phyloP scores from a whole-genome alignment of 2,797 vertebrate genomes.

The Hippopotamyrus pictus region DNA sequence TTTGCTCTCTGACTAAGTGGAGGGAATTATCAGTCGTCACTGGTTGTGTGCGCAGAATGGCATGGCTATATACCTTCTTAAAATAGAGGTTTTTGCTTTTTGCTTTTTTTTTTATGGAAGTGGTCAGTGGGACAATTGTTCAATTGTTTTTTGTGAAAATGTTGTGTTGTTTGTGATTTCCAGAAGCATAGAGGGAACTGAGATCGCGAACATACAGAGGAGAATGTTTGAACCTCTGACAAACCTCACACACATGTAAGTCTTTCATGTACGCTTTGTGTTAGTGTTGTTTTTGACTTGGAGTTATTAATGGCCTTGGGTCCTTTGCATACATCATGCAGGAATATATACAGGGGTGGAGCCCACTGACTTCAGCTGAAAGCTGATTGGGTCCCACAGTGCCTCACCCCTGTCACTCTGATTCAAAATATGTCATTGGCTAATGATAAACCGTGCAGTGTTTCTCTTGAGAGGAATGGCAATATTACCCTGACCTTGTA shows the following conservation, averaged over 20 bases:
- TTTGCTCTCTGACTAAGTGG: background rate
- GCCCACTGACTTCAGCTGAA: background rate
- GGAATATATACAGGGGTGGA: background rate
- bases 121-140: background rate
- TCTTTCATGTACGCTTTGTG: background rate
- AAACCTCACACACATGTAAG: constrained; percentile 94
- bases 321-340: background rate
- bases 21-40: background rate
- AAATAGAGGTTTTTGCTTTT: background rate
- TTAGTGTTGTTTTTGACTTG: background rate
- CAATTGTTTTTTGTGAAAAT: too few species aligned
- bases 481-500: background rate
- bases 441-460: background rate
- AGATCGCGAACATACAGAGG: constrained; percentile 85
- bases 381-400: background rate
- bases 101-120: background rate
- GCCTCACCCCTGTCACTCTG: background rate
- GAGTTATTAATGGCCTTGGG: background rate
- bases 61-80: background rate
- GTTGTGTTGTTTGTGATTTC: constrained; percentile 46
- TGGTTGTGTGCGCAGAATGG: background rate
- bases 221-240: constrained; percentile 90
- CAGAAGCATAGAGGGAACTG: constrained; percentile 90
- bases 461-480: background rate
- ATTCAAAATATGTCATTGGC: background rate